Base-by-base conservation (phyloP, 1,140 invertebrate species). In the Pachypeltis micranthus region DNA sequence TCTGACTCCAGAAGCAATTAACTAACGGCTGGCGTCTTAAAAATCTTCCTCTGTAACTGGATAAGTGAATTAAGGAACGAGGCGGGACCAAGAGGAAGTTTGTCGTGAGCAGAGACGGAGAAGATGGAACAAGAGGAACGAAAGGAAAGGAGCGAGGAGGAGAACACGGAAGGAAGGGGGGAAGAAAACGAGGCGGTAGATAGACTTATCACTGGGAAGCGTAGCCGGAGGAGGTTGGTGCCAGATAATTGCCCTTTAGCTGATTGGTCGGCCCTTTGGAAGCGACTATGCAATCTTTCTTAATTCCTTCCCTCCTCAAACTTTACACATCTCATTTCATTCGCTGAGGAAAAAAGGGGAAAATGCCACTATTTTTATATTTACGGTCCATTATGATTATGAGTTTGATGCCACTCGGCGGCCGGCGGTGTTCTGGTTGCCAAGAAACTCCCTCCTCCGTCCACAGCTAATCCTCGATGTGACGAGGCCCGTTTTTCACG, bases 151-250 rank as follows among this genome's bases (percentile, higher is more conserved):
- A 59, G 4, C 7, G 51, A 54, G 51, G 19, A 24, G 27, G 55
- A 27, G 55, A 61, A 59, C 31, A 62, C 59, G 65, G 64, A 61
- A 62, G 59, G 63, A 62, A 57, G 55, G 59, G 54, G 64, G 51
- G 61, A 19, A 58, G 25, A 25, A 64, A 56, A 21, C 14, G 4
- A 31, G 39, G 51, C 19, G 19, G 55, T 28, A 65, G 61, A 67
- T 66, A 61, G 56, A 63, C 59, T 60, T 63, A 62, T 68, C 51
- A 60, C 66, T 68, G 67, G 55, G 71, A 65, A 68, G 55, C 26
- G 19, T 19, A 3, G 47, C 4, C n/a, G 47, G 47, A 23, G 47
- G 3, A 25, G 19, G 51, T 12, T 2, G 51, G 1, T 25, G 29
- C 25, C 21, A 59, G 57, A 59, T 29, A 59, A 34, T 59, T 59